Evolutionary conservation across 92 coral and sea anemone genomes (phyloP), one percentile per base, ranked within the genome.

Genomic region (Epizoanthus fatuus): DNA sequence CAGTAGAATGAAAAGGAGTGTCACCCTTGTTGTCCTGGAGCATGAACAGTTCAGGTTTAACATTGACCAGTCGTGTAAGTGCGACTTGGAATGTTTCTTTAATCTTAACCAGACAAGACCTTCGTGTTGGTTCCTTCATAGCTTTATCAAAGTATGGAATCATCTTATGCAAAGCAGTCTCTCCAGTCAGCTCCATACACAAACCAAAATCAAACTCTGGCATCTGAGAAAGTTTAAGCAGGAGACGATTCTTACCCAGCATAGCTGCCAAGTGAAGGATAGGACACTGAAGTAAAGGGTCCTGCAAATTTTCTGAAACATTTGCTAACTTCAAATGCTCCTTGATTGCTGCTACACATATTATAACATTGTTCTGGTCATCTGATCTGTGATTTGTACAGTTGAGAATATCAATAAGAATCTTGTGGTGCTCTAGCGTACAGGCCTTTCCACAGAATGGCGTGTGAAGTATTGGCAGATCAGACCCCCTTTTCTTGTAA

Each of bases 391-490:
- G 82, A 42, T 77, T 77, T 42, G 82, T 77, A 22, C 82, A 77
- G 69, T 77, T 77, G 14, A 77, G 69, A 58, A 77, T 77, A 17
- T 39, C 65, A 58, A 77, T 15, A 19, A 77, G 57, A 14, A 77
- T 17, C 25, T 77, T 44, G 57, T 77, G 82, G 52, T 77, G 82
- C 2, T 77, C 82, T 19, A 77, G 63, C 20, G 47, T 55, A 22
- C 82, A 77, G 38, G 69, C 82, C 70, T 77, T 77, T 53, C 82
- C 82, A 60, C 82, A 77, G 82, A 77, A 77, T 11, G 82, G 82
- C 13, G 82, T 77, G 58, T 77, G 82, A 17, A 77, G 82, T 40
- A 77, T 42, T 4, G 82, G 82, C 22, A 40, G 40, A 5, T 60
- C 82, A 40, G 11, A 52, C 19, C 37, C 63, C 63, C 82, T 59